A percentile compares a stretch with the other conserved stretches of the same genome.
phyloP scores from a whole-genome alignment of 2,888 invertebrate genomes.

The Shargacucullia verbasci region DNA sequence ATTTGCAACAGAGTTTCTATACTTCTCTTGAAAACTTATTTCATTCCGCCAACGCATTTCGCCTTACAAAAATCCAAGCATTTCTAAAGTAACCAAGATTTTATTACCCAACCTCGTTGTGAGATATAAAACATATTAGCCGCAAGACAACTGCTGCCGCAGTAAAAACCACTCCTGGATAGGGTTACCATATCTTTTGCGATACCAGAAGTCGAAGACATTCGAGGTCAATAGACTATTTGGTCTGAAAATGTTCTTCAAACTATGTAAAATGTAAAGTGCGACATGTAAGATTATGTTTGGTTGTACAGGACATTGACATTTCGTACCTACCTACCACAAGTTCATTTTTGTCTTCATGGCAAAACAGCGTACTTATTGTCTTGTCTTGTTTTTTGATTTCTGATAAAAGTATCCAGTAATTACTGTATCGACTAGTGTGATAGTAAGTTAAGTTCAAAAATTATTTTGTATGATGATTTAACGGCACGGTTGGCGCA shows the following conservation, averaged over 20 bases:
- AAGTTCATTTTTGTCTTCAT: too few species aligned
- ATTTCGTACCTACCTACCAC: too few species aligned
- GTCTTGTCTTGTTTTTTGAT: too few species aligned
- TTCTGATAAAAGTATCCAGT: too few species aligned
- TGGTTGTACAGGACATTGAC: too few species aligned
- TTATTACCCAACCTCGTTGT: slow-evolving; percentile 50
- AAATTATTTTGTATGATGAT: too few species aligned
- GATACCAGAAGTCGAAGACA: slow-evolving; percentile 9
- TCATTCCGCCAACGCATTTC: slow-evolving; percentile 26
- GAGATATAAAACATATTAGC: slow-evolving; percentile 58
- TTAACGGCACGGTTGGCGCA: too few species aligned
- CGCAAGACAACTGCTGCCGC: slow-evolving; percentile 52
- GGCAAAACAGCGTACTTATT: too few species aligned
- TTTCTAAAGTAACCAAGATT: slow-evolving; percentile 58
- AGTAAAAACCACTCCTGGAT: slow-evolving; percentile 46
- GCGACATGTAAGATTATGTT: too few species aligned
- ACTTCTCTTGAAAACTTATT: slow-evolving; percentile 24
- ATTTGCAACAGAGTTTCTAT: background rate
- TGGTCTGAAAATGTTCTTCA: slow-evolving; percentile 5
- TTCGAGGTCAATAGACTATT: slow-evolving; percentile 18
- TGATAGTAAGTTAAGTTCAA: too few species aligned
- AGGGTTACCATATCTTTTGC: slow-evolving; percentile 43
- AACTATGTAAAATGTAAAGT: too few species aligned
- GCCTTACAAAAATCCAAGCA: slow-evolving; percentile 42
- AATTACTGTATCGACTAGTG: too few species aligned